Base-by-base conservation (phyloP, 2,113 vertebrate species). In the human (Homo sapiens) region DNA sequence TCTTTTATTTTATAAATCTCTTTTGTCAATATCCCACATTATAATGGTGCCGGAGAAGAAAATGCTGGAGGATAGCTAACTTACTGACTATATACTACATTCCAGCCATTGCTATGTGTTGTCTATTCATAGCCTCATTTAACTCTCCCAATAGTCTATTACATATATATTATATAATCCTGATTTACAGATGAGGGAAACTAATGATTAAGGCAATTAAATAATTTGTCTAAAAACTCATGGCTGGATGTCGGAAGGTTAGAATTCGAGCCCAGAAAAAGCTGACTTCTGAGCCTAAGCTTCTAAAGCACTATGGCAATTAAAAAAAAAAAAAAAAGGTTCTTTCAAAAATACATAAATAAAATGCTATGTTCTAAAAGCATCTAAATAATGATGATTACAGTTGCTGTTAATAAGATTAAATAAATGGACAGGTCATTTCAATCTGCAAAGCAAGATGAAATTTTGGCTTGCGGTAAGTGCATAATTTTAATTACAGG, bases 341-440 rank as follows among this genome's bases (percentile, higher is more conserved):
- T 57, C 23, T 79, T 97, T 95, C 59, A 79, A 96, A 96, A 97
- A 8, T 79, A 35, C 2, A 22, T 66, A 81, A 81, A 32, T 70
- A 35, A 59, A 72, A 52, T 66, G 8, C 38, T 84, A 5, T 14
- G 68, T 78, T 96, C 40, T 68, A 50, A 87, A 75, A 59, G 8
- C 40, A 79, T 40, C 80, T 68, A 16, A 85, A 66, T 70, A 13
- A 35, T 48, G 45, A 61, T 57, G n/a, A 83, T n/a, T 12, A 14
- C 25, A 13, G 92, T 55, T 52, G 6, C 17, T 57, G 16, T 64
- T 93, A 72, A 38, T 30, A 72, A 45, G 30, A 87, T 48, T 72
- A 76, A 92, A 89, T 75, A 70, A 50, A 76, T 20, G 32, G 38
- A 23, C 1, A 45, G 14, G 12, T 1, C 6, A 55, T 85, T 85